Conservation (phyloP, 2,797 vertebrate species). For the Cynodonichthys magdalenae region DNA sequence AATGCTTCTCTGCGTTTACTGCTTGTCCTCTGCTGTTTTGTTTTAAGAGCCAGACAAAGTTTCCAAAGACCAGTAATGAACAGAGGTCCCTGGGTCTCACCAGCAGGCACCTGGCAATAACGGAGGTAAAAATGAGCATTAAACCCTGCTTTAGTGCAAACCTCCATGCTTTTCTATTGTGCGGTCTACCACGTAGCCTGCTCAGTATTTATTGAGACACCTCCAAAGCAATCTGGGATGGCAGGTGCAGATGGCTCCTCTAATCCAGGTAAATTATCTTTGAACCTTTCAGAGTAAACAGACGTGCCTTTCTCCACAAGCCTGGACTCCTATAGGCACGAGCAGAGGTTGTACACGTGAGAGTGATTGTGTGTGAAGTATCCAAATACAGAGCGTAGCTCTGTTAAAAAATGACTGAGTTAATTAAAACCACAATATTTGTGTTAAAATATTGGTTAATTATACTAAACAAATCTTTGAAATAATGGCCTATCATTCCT, state of each 20-base stretch:
- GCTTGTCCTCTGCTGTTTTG: slow-evolving; percentile 4
- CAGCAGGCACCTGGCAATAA: slow-evolving; percentile 47
- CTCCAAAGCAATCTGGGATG: slow-evolving; percentile 78
- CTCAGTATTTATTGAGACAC: slow-evolving; percentile 82
- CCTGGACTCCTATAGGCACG: slow-evolving; percentile 52
- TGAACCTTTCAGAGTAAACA: slow-evolving; percentile 82
- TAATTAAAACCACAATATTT: slow-evolving; percentile 22
- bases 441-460: slow-evolving; percentile 29
- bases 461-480: slow-evolving; percentile 18
- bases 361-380: slow-evolving; percentile 4
- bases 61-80: slow-evolving; percentile 27
- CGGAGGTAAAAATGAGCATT: slow-evolving; percentile 66
- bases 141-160: slow-evolving; percentile 52
- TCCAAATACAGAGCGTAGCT: slow-evolving; percentile 20
- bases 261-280: slow-evolving; percentile 85
- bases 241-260: slow-evolving; percentile 81
- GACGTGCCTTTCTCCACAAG: slow-evolving; percentile 68
- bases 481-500: too few species aligned
- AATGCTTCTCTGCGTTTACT: not conserved
- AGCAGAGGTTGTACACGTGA: slow-evolving; percentile 36
- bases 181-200: slow-evolving; percentile 56
- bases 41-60: slow-evolving; percentile 1
- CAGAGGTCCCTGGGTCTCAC: slow-evolving; percentile 45
- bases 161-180: slow-evolving; percentile 46
- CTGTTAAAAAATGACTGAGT: slow-evolving; percentile 16